Percentiles rank a stretch among this genome's conserved stretches.
Evolutionary conservation across 1,140 invertebrate genomes (phyloP).

Genomic region (Augochlora pura): DNA sequence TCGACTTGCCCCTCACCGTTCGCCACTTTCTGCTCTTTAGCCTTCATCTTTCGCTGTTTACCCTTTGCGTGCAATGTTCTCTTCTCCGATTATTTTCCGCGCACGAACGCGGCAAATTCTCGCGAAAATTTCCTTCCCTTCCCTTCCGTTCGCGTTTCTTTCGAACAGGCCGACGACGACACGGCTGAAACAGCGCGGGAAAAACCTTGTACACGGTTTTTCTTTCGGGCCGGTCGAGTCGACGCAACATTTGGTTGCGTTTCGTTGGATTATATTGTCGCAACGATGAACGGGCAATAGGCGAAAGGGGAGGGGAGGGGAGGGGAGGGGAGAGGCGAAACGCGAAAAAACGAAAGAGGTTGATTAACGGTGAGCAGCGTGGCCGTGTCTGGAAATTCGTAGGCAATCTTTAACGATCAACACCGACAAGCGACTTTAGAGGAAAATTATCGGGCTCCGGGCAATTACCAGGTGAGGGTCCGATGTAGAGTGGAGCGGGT

Average conservation of each 20-base stretch:
- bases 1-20: constrained; percentile 17
- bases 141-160: too few relatives aligned
- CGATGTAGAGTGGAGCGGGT: constrained; percentile 60
- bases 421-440: constrained; percentile 58
- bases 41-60: not conserved
- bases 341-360: constrained; percentile 20
- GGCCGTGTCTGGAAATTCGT: constrained; percentile 30
- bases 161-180: too few relatives aligned
- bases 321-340: too few relatives aligned
- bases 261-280: too few relatives aligned
- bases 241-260: too few relatives aligned
- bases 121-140: too few relatives aligned
- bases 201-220: too few relatives aligned
- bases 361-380: constrained; percentile 6
- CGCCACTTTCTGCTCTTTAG: not conserved
- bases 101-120: too few relatives aligned
- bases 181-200: too few relatives aligned
- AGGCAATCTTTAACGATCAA: constrained; percentile 70
- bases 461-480: constrained; percentile 72
- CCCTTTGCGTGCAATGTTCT: too few relatives aligned
- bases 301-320: not conserved
- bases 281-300: not conserved
- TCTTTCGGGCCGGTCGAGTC: too few relatives aligned
- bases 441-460: constrained; percentile 74
- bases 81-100: too few relatives aligned